Evolutionary conservation across 2,113 vertebrate genomes (phyloP), one percentile per base, ranked within the genome.

Genomic region (Merops nubicus): DNA sequence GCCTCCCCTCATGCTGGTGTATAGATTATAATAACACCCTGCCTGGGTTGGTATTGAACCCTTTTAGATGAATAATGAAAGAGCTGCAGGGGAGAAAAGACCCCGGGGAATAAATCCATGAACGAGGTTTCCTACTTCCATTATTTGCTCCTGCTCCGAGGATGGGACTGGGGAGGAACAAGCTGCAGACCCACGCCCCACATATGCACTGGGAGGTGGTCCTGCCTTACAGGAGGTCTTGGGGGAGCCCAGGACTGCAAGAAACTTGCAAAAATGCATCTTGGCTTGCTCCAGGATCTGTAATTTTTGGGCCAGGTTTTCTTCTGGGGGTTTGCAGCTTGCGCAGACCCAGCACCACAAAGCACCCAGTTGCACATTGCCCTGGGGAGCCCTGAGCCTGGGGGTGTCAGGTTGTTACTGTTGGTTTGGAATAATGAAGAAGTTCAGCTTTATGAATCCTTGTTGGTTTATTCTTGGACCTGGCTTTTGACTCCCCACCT

Each of bases 11-110:
- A 74, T 36, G 93, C 96, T 93, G 91, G 70, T 29, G 9, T 91
- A 95, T 96, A 96, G 95, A 96, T 97, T 97, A 97, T 56, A 60
- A 73, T 60, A 93, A 91, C 83, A 82, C 92, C 83, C 78, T 75
- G 89, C 84, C 86, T 16, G 59, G 42, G 28, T 34, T 11, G 48
- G n/a, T 90, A 60, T 84, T 88, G 89, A 59, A 38, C 86, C 59
- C 60, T 65, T 36, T 26, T 43, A 56, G 84, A 38, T 54, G 31
- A 13, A n/a, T 48, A 88, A 89, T 85, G 83, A 97, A 90, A 92
- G 38, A 60, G 91, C 95, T 86, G 50, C 70, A 14, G 89, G 80
- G 89, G 40, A 63, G 68, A 80, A 68, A 80, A 78, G 89, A 75
- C 75, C 50, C 63, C 1, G 1, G 26, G 45, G 38, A 50, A 68